Percentiles rank a stretch among this genome's conserved stretches.
phyloP scores from a whole-genome alignment of 1,140 invertebrate genomes.

The Drosophila kohkoa region DNA sequence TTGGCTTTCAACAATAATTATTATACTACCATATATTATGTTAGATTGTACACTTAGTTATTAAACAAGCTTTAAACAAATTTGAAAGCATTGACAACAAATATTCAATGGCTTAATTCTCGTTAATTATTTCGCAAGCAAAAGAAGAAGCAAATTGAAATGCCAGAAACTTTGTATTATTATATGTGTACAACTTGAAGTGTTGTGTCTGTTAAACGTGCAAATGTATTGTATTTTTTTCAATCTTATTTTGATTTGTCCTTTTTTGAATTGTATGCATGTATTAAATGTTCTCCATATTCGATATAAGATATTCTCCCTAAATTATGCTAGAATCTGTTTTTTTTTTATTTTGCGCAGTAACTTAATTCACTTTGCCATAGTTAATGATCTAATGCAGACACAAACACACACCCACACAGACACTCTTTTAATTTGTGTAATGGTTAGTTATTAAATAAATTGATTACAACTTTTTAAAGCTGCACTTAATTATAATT shows the following conservation, averaged over 20 bases:
- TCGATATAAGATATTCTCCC: neutral
- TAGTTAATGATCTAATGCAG: conserved; percentile 11
- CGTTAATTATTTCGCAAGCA: conserved; percentile 9
- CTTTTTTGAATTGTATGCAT: neutral
- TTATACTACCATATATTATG: neutral
- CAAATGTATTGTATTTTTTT: conserved; percentile 1
- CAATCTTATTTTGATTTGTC: conserved; percentile 6
- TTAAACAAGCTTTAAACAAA: conserved; percentile 53
- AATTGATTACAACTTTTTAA: conserved; percentile 48
- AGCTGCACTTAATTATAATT: conserved; percentile 56
- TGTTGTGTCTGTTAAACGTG: conserved; percentile 35
- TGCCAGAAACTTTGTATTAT: conserved; percentile 47
- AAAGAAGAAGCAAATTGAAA: neutral
- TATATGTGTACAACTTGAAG: conserved; percentile 31
- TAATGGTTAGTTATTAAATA: conserved; percentile 50
- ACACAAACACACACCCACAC: conserved; percentile 18
- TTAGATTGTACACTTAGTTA: conserved; percentile 38
- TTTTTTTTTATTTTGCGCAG: conserved; percentile 12
- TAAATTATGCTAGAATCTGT: neutral
- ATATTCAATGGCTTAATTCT: conserved; percentile 14
- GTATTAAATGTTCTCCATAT: neutral
- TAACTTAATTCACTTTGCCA: conserved; percentile 31
- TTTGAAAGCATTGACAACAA: conserved; percentile 29
- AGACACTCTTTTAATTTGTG: conserved; percentile 37
- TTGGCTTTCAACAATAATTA: conserved; percentile 32